Evolutionary conservation across 2,113 vertebrate species (phyloP).

Genomic region (Gopherus evgoodei): DNA sequence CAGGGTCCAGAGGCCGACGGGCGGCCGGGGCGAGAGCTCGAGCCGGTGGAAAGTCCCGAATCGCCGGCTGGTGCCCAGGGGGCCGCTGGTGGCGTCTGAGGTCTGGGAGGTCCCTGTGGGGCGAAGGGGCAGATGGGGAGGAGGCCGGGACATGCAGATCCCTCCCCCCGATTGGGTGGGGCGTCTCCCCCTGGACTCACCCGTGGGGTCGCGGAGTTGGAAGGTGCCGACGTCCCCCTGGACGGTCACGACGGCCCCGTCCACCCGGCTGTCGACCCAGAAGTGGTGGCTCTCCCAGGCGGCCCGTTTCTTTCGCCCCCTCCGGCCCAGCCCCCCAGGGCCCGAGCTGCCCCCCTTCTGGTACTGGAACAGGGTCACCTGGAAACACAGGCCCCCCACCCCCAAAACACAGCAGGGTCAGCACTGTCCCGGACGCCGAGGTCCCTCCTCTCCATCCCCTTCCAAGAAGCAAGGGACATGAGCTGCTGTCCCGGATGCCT

Average conservation of each 20-base stretch:
- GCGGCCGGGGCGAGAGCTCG: slow-evolving; percentile 73
- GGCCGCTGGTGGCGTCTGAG: slow-evolving; percentile 57
- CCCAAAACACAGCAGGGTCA: neutral
- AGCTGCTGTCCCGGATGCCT: neutral
- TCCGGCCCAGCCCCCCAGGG: neutral
- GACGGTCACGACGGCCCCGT: slow-evolving; percentile 77
- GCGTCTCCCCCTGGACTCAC: slow-evolving; percentile 51
- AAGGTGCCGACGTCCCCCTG: slow-evolving; percentile 78
- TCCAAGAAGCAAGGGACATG: neutral
- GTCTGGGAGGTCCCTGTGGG: slow-evolving; percentile 52
- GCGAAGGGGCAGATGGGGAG: neutral
- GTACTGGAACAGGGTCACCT: slow-evolving; percentile 86
- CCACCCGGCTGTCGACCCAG: slow-evolving; percentile 81
- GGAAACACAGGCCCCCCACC: neutral
- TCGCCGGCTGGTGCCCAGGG: slow-evolving; percentile 38
- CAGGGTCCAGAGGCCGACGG: slow-evolving; percentile 82
- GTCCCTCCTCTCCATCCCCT: too few relatives aligned
- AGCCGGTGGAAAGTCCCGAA: slow-evolving; percentile 80
- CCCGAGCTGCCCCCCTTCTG: slow-evolving; percentile 30
- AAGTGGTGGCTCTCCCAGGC: slow-evolving; percentile 72
- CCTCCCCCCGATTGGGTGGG: too few relatives aligned
- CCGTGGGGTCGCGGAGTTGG: slow-evolving; percentile 79
- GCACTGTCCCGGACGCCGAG: too few relatives aligned
- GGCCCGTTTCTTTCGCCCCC: neutral
- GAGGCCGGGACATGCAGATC: too few relatives aligned